phyloP scores from a whole-genome alignment of 2,113 vertebrate genomes.

The Onychostruthus taczanowskii region DNA sequence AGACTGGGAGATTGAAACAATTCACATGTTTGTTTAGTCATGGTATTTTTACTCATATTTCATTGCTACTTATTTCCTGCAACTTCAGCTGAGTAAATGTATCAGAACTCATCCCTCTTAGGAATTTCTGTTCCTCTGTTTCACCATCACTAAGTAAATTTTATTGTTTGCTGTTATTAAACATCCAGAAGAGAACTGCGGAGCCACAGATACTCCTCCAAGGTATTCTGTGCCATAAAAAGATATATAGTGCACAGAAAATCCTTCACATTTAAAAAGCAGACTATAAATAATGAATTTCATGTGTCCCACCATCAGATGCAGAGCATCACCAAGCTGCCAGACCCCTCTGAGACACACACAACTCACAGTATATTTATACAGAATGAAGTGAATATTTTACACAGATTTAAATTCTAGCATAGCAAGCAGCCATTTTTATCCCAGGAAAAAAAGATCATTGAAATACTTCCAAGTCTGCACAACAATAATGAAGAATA shows the following conservation, averaged over 20 bases:
- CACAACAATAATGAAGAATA: not conserved
- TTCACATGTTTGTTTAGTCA: not conserved
- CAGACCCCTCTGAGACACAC: not conserved
- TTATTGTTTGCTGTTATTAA: slow-evolving; percentile 32
- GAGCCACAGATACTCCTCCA: not conserved
- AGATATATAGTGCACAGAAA: not conserved
- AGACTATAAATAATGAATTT: not conserved
- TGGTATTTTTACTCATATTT: not conserved
- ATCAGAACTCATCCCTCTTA: not conserved
- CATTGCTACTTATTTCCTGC: not conserved
- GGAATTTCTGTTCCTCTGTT: slow-evolving; percentile 1
- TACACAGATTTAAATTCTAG: not conserved
- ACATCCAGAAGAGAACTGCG: not conserved
- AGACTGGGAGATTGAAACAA: not conserved
- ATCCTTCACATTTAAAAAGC: not conserved
- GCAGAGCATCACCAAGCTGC: not conserved
- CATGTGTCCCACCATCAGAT: not conserved
- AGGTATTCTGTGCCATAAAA: not conserved
- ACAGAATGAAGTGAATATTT: not conserved
- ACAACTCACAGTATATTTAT: not conserved
- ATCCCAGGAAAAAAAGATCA: not conserved
- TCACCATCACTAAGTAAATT: slow-evolving; percentile 11
- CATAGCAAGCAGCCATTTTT: not conserved
- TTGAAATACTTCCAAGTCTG: not conserved
- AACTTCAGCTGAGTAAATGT: not conserved